Evolutionary conservation across 2,113 vertebrate species (phyloP).

Genomic region (Pollachius pollachius): DNA sequence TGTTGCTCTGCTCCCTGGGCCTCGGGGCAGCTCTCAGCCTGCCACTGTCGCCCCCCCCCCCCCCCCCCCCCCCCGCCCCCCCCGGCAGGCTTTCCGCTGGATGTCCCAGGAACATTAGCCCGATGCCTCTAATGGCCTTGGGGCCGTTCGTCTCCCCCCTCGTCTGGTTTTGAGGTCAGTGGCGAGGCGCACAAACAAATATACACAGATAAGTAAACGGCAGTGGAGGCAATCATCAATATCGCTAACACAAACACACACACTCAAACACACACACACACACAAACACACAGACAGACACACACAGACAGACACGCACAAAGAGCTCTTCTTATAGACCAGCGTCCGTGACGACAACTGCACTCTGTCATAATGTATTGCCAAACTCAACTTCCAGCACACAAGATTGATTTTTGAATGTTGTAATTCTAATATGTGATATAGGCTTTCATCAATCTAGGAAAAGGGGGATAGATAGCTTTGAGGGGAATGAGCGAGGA

Average conservation of each 20-base stretch:
- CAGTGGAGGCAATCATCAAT: constrained; percentile 1
- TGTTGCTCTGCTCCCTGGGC: constrained; percentile 47
- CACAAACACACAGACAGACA: too few relatives aligned
- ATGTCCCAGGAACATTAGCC: constrained; percentile 57
- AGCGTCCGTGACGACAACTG: neutral
- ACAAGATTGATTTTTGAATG: neutral
- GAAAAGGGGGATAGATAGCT: neutral
- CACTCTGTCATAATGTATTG: neutral
- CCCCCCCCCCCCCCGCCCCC: constrained; percentile 30
- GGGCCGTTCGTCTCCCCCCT: constrained; percentile 23
- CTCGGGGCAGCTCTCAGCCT: constrained; percentile 40
- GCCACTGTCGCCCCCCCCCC: neutral
- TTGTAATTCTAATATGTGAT: too few relatives aligned
- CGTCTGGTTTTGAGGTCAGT: constrained; percentile 18
- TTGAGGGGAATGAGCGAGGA: neutral
- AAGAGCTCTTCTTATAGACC: constrained; percentile 5
- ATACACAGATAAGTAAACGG: neutral
- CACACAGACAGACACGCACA: neutral
- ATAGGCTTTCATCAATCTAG: too few relatives aligned
- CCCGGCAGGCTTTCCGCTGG: constrained; percentile 41
- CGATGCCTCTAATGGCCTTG: constrained; percentile 38
- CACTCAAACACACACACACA: constrained; percentile 8
- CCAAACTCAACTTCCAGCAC: neutral
- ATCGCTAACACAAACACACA: neutral
- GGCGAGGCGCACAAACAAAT: constrained; percentile 11